Evolutionary conservation across 2,113 vertebrate species (phyloP), one percentile per base, ranked within the genome.

Genomic region (Xenotilapia flavipinnis): DNA sequence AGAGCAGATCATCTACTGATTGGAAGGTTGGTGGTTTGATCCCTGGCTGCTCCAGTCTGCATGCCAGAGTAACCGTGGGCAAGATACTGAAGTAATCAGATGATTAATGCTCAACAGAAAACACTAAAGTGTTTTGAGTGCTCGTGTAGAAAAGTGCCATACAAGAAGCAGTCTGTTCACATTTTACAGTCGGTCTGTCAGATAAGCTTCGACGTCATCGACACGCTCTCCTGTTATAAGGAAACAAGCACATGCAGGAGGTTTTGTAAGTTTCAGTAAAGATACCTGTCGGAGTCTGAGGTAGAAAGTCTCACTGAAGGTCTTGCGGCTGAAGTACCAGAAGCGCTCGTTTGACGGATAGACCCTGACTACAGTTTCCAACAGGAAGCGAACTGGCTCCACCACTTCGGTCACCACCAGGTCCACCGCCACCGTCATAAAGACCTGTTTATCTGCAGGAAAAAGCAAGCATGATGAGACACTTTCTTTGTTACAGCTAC

Each of bases 251-350:
- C 54, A 14, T 5, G 42, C 17, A 10, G 17, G 17, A 28, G 31
- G 17, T 33, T 60, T 13, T 73, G 9, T 3, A 9, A 4, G 21
- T n/a, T 68, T 23, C 4, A 49, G 49, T 7, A 14, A 45, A 86
- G 33, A 8, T 97, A 99, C 99, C 98, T 98, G 98, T 95, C 97
- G 98, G 21, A 99, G 96, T 90, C 96, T 98, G 95, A 99, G 97
- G 87, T 97, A 97, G 91, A 99, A 99, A 3, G 97, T 99, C 94
- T 99, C 98, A 2, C 97, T 98, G 95, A 98, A 99, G 86, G 97
- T 96, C 95, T 99, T 99, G 54, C 98, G 97, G 95, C 98, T 99
- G 95, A 98, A 99, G 95, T 99, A 99, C 99, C 99, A 99, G 93
- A 99, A 99, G 36, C 98, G 96, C 60, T 99, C 98, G 0, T 98